phyloP scores from a whole-genome alignment of 2,113 vertebrate genomes.

The Alethe castanea region DNA sequence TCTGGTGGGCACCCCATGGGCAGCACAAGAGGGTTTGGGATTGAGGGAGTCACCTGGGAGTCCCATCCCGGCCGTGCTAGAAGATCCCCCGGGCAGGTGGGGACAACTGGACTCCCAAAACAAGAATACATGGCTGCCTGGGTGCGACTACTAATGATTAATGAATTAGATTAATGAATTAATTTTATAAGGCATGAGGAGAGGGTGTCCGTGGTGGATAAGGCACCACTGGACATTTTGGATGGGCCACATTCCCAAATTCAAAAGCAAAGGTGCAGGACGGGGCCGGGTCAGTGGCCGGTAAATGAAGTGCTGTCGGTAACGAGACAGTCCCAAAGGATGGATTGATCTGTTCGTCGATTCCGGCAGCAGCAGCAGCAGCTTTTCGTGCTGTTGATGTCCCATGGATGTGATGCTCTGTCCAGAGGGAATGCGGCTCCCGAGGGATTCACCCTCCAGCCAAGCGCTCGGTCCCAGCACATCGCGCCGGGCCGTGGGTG shows the following conservation, averaged over 20 bases:
- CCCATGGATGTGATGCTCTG: accelerated
- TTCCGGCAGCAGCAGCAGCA: neutral
- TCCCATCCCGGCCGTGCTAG: accelerated
- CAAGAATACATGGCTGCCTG: neutral
- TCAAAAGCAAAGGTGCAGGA: accelerated
- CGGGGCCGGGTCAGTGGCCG: neutral
- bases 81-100: accelerated
- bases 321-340: neutral
- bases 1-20: neutral
- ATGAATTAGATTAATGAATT: neutral
- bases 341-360: neutral
- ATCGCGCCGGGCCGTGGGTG: neutral
- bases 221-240: accelerated
- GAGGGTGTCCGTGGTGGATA: accelerated
- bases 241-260: neutral
- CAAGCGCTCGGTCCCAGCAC: accelerated
- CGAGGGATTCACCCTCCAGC: neutral
- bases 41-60: neutral
- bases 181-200: neutral
- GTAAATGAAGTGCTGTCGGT: neutral
- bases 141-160: accelerated
- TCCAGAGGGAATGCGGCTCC: neutral
- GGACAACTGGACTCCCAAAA: neutral
- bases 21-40: accelerated
- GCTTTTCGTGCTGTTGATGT: neutral